These are phyloP conservation scores for Oegoconia quadripuncta DNA, from an alignment of 2,888 invertebrate species.

Conservation along the genomic window DNA sequence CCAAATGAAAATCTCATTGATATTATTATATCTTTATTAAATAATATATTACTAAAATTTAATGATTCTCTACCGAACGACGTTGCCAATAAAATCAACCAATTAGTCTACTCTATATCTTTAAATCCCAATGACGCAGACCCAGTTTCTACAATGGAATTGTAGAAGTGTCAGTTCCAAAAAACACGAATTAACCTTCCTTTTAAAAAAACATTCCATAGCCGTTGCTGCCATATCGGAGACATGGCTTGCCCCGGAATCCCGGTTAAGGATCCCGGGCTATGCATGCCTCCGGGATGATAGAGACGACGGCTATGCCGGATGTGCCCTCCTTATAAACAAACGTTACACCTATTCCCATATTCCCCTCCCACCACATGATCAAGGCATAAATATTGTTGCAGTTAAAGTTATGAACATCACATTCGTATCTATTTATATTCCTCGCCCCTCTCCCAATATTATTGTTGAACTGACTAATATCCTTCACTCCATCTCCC, in stretches of 20 bases:
- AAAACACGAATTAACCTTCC: conserved; percentile 11
- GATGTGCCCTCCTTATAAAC: conserved; percentile 10
- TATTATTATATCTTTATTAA: background rate
- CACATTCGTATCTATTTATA: conserved; percentile 13
- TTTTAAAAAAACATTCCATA: conserved; percentile 8
- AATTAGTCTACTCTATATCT: conserved; percentile 6
- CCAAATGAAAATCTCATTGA: background rate
- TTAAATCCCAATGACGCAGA: background rate
- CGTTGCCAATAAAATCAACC: background rate
- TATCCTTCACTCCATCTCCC: conserved; percentile 6
- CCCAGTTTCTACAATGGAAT: conserved; percentile 18
- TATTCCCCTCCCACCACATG: conserved; percentile 4
- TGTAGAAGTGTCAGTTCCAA: conserved; percentile 14
- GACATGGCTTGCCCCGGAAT: conserved; percentile 19
- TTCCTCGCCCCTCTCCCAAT: conserved; percentile 14
- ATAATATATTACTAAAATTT: background rate
- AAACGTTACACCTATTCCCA: conserved; percentile 3
- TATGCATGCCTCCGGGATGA: conserved; percentile 24
- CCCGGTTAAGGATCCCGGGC: conserved; percentile 14
- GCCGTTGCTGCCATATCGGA: conserved; percentile 16
- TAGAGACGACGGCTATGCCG: conserved; percentile 22
- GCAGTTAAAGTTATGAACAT: conserved; percentile 11
- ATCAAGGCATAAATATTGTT: conserved; percentile 9
- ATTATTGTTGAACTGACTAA: conserved; percentile 4
- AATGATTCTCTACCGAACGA: background rate